These are phyloP conservation scores for Phenganax subtilis DNA, from an alignment of 92 coral and sea anemone genomes.

Conservation along the genomic window DNA sequence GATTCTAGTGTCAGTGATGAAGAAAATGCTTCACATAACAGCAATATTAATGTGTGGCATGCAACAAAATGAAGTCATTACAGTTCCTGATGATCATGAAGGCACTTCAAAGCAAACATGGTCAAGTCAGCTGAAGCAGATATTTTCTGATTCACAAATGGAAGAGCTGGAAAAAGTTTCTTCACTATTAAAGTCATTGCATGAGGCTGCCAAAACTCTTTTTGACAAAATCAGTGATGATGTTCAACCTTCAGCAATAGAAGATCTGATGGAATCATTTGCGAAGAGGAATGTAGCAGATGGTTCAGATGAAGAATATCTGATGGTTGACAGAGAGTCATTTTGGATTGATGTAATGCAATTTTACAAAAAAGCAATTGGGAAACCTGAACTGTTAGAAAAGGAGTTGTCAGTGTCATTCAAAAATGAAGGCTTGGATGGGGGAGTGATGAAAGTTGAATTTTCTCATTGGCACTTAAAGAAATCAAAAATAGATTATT, in stretches of 20 bases:
- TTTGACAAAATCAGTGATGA: neutral
- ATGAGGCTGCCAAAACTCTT: neutral
- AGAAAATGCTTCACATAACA: neutral
- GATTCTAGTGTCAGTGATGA: neutral
- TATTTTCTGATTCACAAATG: constrained; percentile 5
- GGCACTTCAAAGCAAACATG: constrained; percentile 2
- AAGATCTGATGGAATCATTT: constrained; percentile 22
- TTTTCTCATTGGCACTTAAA: constrained; percentile 51
- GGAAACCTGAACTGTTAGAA: constrained; percentile 38
- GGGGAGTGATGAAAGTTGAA: constrained; percentile 52
- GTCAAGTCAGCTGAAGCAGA: neutral
- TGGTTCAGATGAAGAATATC: constrained; percentile 22
- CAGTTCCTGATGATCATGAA: neutral
- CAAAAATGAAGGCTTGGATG: constrained; percentile 59
- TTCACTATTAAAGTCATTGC: neutral
- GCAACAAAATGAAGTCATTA: neutral
- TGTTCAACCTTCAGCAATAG: neutral
- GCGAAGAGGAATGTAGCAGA: neutral
- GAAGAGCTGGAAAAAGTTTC: constrained; percentile 6
- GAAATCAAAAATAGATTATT: constrained; percentile 51
- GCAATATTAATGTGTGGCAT: neutral
- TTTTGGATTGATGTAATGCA: constrained; percentile 50
- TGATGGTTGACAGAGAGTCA: constrained; percentile 50
- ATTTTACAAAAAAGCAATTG: constrained; percentile 51
- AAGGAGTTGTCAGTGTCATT: constrained; percentile 46